Percentiles rank a stretch among this genome's conserved stretches.
phyloP scores from a whole-genome alignment of 1,140 invertebrate genomes.

The Himalopsyche phryganea region DNA sequence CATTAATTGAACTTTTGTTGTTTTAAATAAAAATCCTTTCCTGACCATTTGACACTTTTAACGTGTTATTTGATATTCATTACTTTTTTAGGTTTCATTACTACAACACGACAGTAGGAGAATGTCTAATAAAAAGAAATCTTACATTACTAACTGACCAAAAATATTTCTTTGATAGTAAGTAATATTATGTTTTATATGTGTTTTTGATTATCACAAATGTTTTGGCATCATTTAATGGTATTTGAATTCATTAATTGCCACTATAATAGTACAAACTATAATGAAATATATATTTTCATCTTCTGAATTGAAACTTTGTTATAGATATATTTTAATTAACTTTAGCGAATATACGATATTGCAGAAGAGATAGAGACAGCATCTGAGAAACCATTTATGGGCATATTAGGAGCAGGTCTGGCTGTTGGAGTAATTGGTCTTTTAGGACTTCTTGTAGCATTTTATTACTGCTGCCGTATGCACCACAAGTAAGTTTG shows the following conservation, averaged over 20 bases:
- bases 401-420: conserved; percentile 12
- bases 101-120: conserved; percentile 9
- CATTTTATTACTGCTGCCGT: conserved; percentile 19
- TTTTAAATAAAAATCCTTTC: no score
- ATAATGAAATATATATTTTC: no score
- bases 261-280: no score
- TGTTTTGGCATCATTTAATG: no score
- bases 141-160: conserved; percentile 19
- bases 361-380: conserved; percentile 17
- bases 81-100: conserved; percentile 7
- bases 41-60: no score
- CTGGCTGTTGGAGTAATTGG: conserved; percentile 2
- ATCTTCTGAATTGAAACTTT: no score
- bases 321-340: no score
- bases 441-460: conserved; percentile 10
- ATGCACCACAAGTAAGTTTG: conserved; percentile 18
- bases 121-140: conserved; percentile 20
- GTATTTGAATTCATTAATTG: no score
- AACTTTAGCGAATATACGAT: no score
- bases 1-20: no score
- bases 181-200: not conserved
- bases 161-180: conserved; percentile 19
- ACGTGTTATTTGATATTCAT: no score
- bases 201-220: no score
- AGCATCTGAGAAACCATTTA: conserved; percentile 11